phyloP scores from a whole-genome alignment of 2,113 vertebrate genomes.

The Petrocephalus microphthalmus region DNA sequence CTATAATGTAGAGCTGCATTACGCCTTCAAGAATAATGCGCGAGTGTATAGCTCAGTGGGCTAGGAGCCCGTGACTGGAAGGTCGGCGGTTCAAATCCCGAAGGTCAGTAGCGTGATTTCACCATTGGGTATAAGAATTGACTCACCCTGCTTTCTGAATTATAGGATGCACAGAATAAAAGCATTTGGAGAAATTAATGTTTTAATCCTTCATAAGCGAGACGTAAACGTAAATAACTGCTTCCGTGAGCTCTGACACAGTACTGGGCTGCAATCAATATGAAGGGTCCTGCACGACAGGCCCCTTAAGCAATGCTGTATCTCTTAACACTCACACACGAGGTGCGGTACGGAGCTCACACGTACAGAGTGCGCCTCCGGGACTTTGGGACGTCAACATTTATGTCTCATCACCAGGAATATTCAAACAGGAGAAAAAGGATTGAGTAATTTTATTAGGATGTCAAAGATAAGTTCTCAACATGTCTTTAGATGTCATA shows the following conservation, averaged over 20 bases:
- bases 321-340: neutral
- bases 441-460: neutral
- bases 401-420: neutral
- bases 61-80: neutral
- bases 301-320: neutral
- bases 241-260: neutral
- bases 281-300: neutral
- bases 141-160: neutral
- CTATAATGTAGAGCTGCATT: neutral
- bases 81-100: neutral
- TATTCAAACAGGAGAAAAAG: neutral
- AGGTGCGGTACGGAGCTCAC: neutral
- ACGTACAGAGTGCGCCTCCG: neutral
- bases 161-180: neutral
- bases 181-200: neutral
- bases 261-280: neutral
- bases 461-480: neutral
- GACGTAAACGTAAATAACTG: neutral
- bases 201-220: neutral
- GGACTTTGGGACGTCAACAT: neutral
- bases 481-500: neutral
- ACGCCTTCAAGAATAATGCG: neutral
- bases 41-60: neutral
- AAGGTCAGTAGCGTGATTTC: neutral
- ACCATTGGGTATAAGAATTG: neutral